Evolutionary conservation across 2,113 vertebrate genomes (phyloP), one percentile per base, ranked within the genome.

Genomic region (Paramormyrops kingsleyae): DNA sequence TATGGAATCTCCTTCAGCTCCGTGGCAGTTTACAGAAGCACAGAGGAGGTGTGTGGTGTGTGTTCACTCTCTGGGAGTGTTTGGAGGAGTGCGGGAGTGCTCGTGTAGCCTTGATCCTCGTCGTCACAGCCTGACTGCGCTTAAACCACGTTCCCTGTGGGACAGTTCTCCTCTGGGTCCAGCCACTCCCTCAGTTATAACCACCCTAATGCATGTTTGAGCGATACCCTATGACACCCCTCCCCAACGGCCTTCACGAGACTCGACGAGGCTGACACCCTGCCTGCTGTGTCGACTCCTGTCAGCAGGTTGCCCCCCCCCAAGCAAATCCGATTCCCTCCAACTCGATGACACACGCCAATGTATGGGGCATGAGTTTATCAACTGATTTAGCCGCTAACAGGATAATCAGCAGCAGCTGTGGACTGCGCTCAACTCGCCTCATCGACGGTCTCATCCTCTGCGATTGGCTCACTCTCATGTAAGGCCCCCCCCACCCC

Each of bases 291-390:
- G 95, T 94, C 97, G 97, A 98, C 97, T 94, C 93, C 97, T 97
- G 97, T 98, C 98, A 98, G 98, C 97, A 97, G 95, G 96, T 97
- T 97, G 96, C 95, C 96, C 10, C 12, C 5, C 96, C 96, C 95
- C 95, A 94, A 95, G 94, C 96, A 97, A 99, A 99, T 98, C 96
- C 97, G 97, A 99, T 99, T 97, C 97, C 97, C 97, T 98, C 97
- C 98, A 97, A 98, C 97, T 99, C 97, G 98, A 99, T 99, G 99
- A 99, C 98, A 98, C 97, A 97, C 96, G 97, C 97, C 97, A 96
- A 95, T 95, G 97, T 95, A 97, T 97, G 97, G 97, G 97, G 97
- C 96, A 93, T 95, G 97, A 97, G 97, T 99, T 98, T 98, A 98
- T 98, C 97, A 99, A 98, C 98, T 99, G 98, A 99, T 98, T 97